These are phyloP conservation scores for Pygoscelis adeliae DNA, from an alignment of 2,113 vertebrate species.

Conservation along the genomic window DNA sequence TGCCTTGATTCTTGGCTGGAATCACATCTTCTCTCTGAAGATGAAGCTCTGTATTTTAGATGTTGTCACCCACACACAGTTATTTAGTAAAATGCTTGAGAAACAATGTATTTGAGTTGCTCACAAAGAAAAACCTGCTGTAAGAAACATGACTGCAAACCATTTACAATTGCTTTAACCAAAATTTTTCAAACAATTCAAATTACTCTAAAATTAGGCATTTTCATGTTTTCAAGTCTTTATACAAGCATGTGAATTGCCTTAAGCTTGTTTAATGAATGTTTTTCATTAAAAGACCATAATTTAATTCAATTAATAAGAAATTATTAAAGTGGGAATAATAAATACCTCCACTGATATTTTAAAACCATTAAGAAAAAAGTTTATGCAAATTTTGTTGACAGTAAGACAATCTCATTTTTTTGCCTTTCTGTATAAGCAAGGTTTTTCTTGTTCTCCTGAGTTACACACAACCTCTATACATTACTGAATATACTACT, in stretches of 20 bases:
- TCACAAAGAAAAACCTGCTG: neutral
- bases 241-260: neutral
- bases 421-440: neutral
- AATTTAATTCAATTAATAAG: neutral
- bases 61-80: neutral
- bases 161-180: neutral
- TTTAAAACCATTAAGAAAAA: neutral
- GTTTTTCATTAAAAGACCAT: neutral
- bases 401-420: neutral
- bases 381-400: neutral
- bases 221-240: neutral
- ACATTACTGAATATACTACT: constrained; percentile 10
- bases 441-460: neutral
- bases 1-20: neutral
- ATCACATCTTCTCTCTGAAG: neutral
- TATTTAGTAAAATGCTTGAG: neutral
- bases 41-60: neutral
- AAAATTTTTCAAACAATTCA: neutral
- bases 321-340: neutral
- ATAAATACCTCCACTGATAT: neutral
- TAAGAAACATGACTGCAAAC: neutral
- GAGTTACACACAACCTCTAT: neutral
- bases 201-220: neutral
- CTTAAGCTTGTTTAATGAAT: neutral
- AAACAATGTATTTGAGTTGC: neutral